phyloP scores from a whole-genome alignment of 2,888 invertebrate species.

The Strigamia transsilvanica region DNA sequence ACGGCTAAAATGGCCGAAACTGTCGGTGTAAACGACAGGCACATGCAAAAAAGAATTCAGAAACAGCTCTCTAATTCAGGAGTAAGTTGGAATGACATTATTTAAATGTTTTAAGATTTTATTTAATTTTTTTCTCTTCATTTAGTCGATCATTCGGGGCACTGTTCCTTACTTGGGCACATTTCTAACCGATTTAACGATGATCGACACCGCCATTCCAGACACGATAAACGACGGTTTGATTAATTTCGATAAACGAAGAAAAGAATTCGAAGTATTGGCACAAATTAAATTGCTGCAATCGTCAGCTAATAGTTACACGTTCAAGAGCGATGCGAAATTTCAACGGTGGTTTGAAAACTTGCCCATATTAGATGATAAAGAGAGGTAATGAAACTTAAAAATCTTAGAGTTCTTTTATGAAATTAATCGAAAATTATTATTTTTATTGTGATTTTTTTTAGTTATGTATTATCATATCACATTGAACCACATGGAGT shows the following conservation, averaged over 20 bases:
- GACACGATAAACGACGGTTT: conserved; percentile 82
- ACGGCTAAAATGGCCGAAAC: conserved; percentile 97
- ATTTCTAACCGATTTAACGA: conserved; percentile 96
- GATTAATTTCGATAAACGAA: conserved; percentile 96
- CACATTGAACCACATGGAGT: conserved; percentile 76
- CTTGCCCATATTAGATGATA: conserved; percentile 87
- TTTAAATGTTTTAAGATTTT: neutral
- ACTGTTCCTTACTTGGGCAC: conserved; percentile 98
- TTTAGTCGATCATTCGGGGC: conserved; percentile 69
- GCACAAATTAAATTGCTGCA: conserved; percentile 97
- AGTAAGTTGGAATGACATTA: conserved; percentile 62
- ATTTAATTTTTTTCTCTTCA: conserved; percentile 46
- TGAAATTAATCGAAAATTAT: neutral
- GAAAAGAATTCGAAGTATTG: conserved; percentile 98
- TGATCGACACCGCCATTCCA: conserved; percentile 97
- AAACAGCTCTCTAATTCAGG: conserved; percentile 72
- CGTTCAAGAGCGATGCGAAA: conserved; percentile 81
- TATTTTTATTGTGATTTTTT: conserved; percentile 57
- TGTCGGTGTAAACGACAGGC: conserved; percentile 86
- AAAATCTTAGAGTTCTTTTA: neutral
- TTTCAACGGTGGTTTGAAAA: conserved; percentile 97
- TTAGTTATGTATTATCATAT: conserved; percentile 77
- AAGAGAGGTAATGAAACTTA: conserved; percentile 75
- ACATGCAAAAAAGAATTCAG: conserved; percentile 84
- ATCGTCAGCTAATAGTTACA: conserved; percentile 93